phyloP scores from a whole-genome alignment of 2,888 invertebrate genomes.

The Mythimna lalbum region DNA sequence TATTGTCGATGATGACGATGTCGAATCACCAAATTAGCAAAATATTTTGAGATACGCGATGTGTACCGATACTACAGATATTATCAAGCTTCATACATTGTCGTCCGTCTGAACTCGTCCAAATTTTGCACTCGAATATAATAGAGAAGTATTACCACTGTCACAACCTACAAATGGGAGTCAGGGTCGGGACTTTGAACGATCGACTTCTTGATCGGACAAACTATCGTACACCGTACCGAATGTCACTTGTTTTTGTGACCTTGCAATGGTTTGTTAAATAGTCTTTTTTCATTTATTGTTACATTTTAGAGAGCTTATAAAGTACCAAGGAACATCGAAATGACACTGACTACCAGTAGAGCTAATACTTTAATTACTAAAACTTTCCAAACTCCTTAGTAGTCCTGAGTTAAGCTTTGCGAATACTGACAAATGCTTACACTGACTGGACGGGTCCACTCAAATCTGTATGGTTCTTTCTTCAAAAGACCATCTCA shows the following conservation, averaged over 20 bases:
- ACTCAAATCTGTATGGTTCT: too few relatives aligned
- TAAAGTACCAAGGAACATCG: background rate
- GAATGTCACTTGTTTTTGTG: conserved; percentile 16
- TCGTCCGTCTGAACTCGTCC: conserved; percentile 5
- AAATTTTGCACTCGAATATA: conserved; percentile 15
- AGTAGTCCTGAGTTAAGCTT: too few relatives aligned
- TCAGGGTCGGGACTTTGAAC: conserved; percentile 36
- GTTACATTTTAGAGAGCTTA: background rate
- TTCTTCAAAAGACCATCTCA: too few relatives aligned
- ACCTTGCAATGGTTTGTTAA: background rate
- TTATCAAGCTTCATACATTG: background rate
- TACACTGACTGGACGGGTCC: too few relatives aligned
- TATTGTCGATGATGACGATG: background rate
- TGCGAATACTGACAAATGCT: too few relatives aligned
- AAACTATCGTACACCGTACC: background rate
- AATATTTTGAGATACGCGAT: background rate
- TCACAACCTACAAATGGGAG: conserved; percentile 24
- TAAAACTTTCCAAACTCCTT: too few relatives aligned
- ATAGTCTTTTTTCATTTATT: background rate
- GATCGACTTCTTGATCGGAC: conserved; percentile 6
- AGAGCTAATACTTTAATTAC: too few relatives aligned
- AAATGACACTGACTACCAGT: background rate
- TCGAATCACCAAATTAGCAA: background rate
- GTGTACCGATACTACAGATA: background rate
- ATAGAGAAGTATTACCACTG: conserved; percentile 26